Percentiles rank a stretch among this genome's conserved stretches.
phyloP scores from a whole-genome alignment of 2,113 vertebrate genomes.

The Chaetops frenatus region DNA sequence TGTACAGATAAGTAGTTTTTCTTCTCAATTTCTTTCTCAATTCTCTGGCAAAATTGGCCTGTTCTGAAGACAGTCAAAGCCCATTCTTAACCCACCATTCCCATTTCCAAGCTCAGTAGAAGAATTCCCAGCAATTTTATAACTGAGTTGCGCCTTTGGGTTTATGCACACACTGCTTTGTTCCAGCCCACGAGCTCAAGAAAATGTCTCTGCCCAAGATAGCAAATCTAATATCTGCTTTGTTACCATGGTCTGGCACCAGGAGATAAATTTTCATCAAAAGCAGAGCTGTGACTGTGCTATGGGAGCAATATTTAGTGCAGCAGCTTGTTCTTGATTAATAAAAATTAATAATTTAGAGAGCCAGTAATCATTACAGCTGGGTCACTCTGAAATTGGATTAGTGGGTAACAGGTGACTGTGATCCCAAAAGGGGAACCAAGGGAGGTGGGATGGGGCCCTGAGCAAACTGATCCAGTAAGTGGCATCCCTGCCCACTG shows the following conservation, averaged over 20 bases:
- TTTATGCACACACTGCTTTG: not conserved
- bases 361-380: not conserved
- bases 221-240: not conserved
- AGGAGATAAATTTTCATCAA: not conserved
- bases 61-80: not conserved
- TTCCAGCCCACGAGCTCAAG: accelerated
- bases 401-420: not conserved
- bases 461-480: not conserved
- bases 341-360: not conserved
- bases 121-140: not conserved
- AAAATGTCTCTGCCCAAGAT: not conserved
- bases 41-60: not conserved
- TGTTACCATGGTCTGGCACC: not conserved
- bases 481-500: not conserved
- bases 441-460: not conserved
- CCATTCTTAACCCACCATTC: not conserved
- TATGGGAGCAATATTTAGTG: not conserved
- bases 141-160: not conserved
- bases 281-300: not conserved
- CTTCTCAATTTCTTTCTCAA: not conserved
- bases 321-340: not conserved
- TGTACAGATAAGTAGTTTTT: not conserved
- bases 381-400: not conserved
- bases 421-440: not conserved
- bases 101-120: not conserved